Evolutionary conservation across 1,140 invertebrate genomes (phyloP).

Genomic region (Papilio glaucus): DNA sequence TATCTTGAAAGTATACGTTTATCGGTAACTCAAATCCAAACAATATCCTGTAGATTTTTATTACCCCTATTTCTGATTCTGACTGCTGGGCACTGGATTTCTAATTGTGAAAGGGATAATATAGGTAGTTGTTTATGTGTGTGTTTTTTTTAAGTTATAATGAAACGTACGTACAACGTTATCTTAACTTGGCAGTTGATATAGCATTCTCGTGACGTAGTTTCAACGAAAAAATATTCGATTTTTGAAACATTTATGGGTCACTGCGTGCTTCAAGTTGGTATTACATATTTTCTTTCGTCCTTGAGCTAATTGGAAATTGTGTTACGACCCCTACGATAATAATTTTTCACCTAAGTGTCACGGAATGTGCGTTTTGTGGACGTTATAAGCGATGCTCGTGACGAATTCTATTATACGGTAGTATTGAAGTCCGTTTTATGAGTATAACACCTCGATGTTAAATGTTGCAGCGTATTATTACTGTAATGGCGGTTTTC

Average conservation of each 20-base stretch:
- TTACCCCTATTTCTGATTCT: no score
- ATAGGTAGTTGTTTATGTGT: no score
- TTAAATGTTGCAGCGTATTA: neutral
- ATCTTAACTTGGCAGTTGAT: no score
- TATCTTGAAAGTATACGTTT: no score
- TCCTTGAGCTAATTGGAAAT: slow-evolving; percentile 53
- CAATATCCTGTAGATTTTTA: no score
- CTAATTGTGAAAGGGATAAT: no score
- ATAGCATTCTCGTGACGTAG: no score
- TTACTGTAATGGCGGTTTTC: slow-evolving; percentile 6
- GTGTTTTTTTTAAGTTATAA: no score
- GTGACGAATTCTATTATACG: slow-evolving; percentile 12
- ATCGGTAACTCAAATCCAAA: no score
- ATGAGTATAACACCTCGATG: neutral
- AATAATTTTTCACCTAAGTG: slow-evolving; percentile 31
- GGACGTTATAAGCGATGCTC: slow-evolving; percentile 9
- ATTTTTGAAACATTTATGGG: slow-evolving; percentile 36
- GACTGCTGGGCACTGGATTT: no score
- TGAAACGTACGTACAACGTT: no score
- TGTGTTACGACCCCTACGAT: slow-evolving; percentile 18
- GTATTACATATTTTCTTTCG: slow-evolving; percentile 38
- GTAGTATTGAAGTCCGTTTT: neutral
- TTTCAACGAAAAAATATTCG: slow-evolving; percentile 28
- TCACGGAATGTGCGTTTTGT: slow-evolving; percentile 13
- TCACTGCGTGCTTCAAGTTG: slow-evolving; percentile 38